Percentiles rank a stretch among this genome's conserved stretches.
Evolutionary conservation across 2,888 invertebrate species (phyloP).

Genomic region (Mythimna albipuncta): DNA sequence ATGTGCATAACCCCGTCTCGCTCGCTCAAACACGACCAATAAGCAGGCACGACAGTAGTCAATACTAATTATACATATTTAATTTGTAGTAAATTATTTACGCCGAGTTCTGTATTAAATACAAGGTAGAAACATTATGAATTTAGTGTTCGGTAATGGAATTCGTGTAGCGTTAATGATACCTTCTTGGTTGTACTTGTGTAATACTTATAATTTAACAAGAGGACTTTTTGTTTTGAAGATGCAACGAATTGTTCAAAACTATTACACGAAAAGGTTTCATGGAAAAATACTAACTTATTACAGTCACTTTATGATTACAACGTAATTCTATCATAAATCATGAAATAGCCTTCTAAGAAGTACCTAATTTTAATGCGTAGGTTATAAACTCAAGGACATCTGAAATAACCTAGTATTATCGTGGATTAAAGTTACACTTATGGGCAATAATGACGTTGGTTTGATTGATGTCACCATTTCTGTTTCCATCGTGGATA

Average conservation of each 20-base stretch:
- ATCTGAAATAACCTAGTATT: constrained; percentile 20
- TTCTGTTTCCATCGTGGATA: constrained; percentile 25
- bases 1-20: constrained; percentile 51
- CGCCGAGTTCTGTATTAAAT: constrained; percentile 26
- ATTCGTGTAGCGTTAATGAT: constrained; percentile 36
- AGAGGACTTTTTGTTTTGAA: background rate
- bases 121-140: constrained; percentile 30
- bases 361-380: constrained; percentile 8
- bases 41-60: constrained; percentile 32
- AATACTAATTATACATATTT: constrained; percentile 43
- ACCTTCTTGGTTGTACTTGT: constrained; percentile 3
- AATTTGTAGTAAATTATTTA: constrained; percentile 51
- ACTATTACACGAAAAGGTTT: background rate
- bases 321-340: constrained; percentile 31
- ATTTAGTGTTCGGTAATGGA: constrained; percentile 37
- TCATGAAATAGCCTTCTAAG: constrained; percentile 20
- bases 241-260: background rate
- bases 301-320: background rate
- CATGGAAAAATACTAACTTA: constrained; percentile 13
- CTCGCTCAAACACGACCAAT: constrained; percentile 48
- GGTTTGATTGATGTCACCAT: constrained; percentile 27
- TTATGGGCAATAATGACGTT: constrained; percentile 36
- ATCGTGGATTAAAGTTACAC: constrained; percentile 15
- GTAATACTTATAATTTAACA: constrained; percentile 1
- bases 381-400: constrained; percentile 26